Evolutionary conservation across 2,888 invertebrate genomes (phyloP), one percentile per base, ranked within the genome.

Genomic region (Aleiodes alternator): DNA sequence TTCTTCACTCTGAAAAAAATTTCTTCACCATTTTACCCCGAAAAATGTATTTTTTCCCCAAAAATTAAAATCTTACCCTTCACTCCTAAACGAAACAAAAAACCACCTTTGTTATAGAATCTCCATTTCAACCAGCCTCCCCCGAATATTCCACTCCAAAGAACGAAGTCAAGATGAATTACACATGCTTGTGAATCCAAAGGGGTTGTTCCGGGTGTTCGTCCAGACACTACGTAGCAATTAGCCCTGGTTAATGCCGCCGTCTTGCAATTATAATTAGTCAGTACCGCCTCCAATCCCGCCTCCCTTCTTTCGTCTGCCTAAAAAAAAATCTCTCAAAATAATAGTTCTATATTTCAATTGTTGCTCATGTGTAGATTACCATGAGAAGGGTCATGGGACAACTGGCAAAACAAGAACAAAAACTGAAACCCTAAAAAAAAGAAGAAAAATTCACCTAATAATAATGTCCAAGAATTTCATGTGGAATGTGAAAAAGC

Each of bases 241-340:
- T 89, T 89, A 88, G 85, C 87, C 84, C 88, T 87, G 29, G 85
- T 85, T 88, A 89, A 88, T 88, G 85, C 86, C 84, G 83, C 85
- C 82, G 83, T 86, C 82, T 86, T 89, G 87, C 88, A 89, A 89
- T 88, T 89, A 89, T 88, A 89, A 89, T 89, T 89, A 89, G 88
- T 84, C 84, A 84, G 87, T 82, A 85, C 87, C 88, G 88, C 89
- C 88, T 85, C 84, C 84, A 83, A 85, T 85, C 80, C 85, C 88
- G 87, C 88, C 88, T 84, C 84, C 7, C 50, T 68, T 43, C 51
- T 68, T 29, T 66, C 14, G 29, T 38, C 38, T 38, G 48, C 57
- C 71, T 29, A 55, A 55, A 72, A 68, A 64, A 69, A 48, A 56
- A 73, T 56, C 66, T 31, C 69, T 50, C 43, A 72, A 68, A 53